Conservation (phyloP, 2,797 vertebrate species). For the Karalla daura region DNA sequence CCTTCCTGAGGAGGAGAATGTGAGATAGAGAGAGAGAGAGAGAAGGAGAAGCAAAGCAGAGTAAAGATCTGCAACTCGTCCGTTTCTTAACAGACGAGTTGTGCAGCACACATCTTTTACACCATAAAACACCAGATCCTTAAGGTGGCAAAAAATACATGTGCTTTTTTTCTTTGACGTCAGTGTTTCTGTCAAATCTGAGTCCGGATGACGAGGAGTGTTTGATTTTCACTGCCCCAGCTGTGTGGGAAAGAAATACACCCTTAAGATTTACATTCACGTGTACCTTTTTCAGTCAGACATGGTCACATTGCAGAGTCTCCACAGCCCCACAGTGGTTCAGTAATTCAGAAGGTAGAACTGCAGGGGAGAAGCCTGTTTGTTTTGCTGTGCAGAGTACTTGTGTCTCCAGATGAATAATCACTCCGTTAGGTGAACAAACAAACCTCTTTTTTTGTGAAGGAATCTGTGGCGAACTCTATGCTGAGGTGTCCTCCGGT, state of each 20-base stretch:
- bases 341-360: conserved; percentile 26
- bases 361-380: conserved; percentile 38
- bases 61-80: conserved; percentile 69
- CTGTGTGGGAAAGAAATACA: conserved; percentile 39
- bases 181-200: conserved; percentile 26
- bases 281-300: conserved; percentile 37
- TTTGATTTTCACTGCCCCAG: conserved; percentile 32
- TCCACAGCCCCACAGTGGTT: conserved; percentile 13
- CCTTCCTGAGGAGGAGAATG: conserved; percentile 85
- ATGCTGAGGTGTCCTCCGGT: conserved; percentile 27
- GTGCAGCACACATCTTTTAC: conserved; percentile 55
- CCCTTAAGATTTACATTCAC: conserved; percentile 22
- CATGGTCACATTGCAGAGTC: conserved; percentile 21
- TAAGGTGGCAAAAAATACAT: conserved; percentile 30
- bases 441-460: conserved; percentile 21
- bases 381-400: conserved; percentile 30
- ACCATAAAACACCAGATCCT: conserved; percentile 34
- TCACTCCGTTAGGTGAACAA: too few species aligned
- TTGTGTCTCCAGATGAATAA: conserved; percentile 29
- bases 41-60: conserved; percentile 49
- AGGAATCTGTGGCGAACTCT: too few species aligned
- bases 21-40: conserved; percentile 56
- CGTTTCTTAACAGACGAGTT: conserved; percentile 60
- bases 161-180: conserved; percentile 35
- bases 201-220: conserved; percentile 32